These are phyloP conservation scores for Metaphire vulgaris DNA, from an alignment of 1,140 invertebrate species.

Conservation along the genomic window DNA sequence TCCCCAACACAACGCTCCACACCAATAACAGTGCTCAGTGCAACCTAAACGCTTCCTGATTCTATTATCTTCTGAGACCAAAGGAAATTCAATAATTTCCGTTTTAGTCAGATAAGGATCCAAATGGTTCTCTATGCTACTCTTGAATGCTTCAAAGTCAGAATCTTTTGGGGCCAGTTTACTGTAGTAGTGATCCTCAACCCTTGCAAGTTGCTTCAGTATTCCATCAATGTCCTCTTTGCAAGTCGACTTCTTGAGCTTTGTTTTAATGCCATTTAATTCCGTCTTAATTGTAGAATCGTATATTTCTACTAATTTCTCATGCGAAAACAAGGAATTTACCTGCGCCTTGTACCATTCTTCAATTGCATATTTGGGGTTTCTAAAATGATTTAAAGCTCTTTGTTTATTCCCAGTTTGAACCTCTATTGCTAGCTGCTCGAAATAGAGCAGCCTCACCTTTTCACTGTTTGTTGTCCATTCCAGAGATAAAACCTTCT, in stretches of 20 bases:
- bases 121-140: not conserved
- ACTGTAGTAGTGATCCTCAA: not conserved
- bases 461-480: not conserved
- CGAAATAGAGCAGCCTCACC: not conserved
- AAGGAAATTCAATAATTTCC: not conserved
- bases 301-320: not conserved
- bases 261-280: not conserved
- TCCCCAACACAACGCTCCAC: not conserved
- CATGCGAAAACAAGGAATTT: not conserved
- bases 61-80: not conserved
- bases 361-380: not conserved
- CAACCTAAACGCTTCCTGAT: not conserved
- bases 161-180: not conserved
- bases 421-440: not conserved
- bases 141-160: not conserved
- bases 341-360: not conserved
- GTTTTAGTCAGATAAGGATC: not conserved
- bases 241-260: not conserved
- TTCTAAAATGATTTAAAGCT: not conserved
- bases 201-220: not conserved
- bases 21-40: not conserved
- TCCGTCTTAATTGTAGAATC: not conserved
- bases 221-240: not conserved
- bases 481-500: not conserved
- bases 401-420: not conserved